A percentile compares a stretch with the other conserved stretches of the same genome.
Conservation (phyloP, 2,888 invertebrate species). For the Branchellion lobata region DNA sequence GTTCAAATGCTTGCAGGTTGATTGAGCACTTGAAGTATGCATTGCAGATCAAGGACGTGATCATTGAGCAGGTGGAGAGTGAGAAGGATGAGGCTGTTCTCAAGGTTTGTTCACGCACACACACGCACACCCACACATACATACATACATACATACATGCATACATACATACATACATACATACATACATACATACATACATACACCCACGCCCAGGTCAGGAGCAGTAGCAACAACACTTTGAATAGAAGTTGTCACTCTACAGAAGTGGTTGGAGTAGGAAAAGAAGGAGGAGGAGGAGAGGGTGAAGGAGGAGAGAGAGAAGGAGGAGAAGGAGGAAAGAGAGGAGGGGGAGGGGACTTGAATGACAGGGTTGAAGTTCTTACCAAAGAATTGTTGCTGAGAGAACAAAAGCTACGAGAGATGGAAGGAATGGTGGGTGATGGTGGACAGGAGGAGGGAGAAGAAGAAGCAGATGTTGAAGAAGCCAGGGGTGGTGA, state of each 20-base stretch:
- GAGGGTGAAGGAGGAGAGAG: background rate
- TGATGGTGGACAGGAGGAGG: background rate
- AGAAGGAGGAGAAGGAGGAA: background rate
- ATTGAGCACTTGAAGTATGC: conserved; percentile 49
- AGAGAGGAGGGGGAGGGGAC: background rate
- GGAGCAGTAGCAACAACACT: background rate
- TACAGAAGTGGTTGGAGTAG: background rate
- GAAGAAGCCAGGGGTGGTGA: background rate
- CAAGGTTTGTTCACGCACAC: background rate
- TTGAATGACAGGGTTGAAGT: background rate
- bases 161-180: too few relatives aligned
- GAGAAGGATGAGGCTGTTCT: conserved; percentile 34
- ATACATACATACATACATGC: too few relatives aligned
- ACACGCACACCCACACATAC: too few relatives aligned
- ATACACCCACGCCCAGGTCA: background rate
- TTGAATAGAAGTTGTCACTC: too few relatives aligned
- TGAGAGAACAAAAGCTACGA: too few relatives aligned
- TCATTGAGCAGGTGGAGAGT: conserved; percentile 50
- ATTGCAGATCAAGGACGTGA: conserved; percentile 51
- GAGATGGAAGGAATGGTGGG: too few relatives aligned
- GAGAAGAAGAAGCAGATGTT: background rate
- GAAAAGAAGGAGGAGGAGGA: background rate
- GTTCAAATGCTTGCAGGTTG: conserved; percentile 42
- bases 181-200: too few relatives aligned
- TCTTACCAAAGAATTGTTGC: background rate